A percentile compares a stretch with the other conserved stretches of the same genome.
Evolutionary conservation across 2,797 vertebrate species (phyloP).

Genomic region (Jordanella pulchra): DNA sequence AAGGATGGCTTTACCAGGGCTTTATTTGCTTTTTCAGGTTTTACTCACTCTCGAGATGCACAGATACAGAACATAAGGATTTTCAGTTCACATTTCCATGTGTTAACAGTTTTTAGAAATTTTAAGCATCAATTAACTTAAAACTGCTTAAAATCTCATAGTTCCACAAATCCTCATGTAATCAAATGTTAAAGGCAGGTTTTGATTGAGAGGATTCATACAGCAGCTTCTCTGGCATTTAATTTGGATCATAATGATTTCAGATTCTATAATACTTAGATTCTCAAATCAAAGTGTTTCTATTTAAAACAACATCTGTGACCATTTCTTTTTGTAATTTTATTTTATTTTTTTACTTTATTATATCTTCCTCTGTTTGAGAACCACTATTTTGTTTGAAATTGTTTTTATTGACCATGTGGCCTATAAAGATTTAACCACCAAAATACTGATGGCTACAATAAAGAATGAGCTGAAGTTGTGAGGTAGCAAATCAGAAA

Average conservation of each 20-base stretch:
- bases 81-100: not conserved
- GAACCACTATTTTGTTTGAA: not conserved
- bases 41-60: slow-evolving; percentile 28
- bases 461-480: no score
- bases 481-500: not conserved
- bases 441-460: no score
- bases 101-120: not conserved
- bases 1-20: slow-evolving; percentile 15
- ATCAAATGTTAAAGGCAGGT: not conserved
- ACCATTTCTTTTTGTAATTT: not conserved
- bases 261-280: not conserved
- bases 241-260: not conserved
- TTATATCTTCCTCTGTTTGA: not conserved
- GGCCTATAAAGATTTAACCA: not conserved
- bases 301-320: not conserved
- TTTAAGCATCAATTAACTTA: not conserved
- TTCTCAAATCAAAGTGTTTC: not conserved
- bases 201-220: not conserved
- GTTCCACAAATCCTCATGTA: not conserved
- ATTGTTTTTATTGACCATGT: not conserved
- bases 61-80: slow-evolving; percentile 19
- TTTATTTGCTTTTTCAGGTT: not conserved
- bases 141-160: not conserved
- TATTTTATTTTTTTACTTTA: no score
- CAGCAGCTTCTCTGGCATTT: not conserved